Evolutionary conservation across 2,888 invertebrate species (phyloP).

Genomic region (Parnassius mnemosyne): DNA sequence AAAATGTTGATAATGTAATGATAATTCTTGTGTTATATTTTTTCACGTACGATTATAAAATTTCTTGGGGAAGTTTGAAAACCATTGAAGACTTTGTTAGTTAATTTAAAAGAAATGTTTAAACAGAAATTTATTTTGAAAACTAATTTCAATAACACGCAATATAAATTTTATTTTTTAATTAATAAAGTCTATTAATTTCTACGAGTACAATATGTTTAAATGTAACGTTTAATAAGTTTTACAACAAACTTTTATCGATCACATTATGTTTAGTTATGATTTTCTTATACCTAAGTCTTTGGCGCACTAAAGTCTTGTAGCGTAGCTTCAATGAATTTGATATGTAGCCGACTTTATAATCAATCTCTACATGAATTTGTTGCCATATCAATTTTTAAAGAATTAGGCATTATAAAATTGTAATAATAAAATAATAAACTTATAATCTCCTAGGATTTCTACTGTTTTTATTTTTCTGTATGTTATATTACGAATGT

Average conservation of each 20-base stretch:
- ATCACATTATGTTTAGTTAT: constrained; percentile 7
- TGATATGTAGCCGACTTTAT: constrained; percentile 30
- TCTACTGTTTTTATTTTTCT: constrained; percentile 52
- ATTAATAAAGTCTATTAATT: too few relatives aligned
- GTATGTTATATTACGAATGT: constrained; percentile 38
- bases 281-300: constrained; percentile 13
- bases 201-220: too few relatives aligned
- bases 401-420: constrained; percentile 33
- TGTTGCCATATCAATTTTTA: constrained; percentile 46
- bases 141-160: too few relatives aligned
- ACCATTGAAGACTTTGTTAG: too few relatives aligned
- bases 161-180: too few relatives aligned
- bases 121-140: too few relatives aligned
- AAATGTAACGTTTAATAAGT: too few relatives aligned
- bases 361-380: constrained; percentile 28
- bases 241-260: not conserved
- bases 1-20: too few relatives aligned
- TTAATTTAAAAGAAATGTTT: too few relatives aligned
- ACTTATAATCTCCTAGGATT: constrained; percentile 64
- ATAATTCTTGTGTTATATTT: too few relatives aligned
- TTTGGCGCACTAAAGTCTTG: constrained; percentile 6
- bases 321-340: constrained; percentile 20
- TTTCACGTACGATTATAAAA: too few relatives aligned
- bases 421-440: constrained; percentile 43
- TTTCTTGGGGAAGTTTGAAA: too few relatives aligned